These are phyloP conservation scores for Dendrophyllia cribrosa DNA, from an alignment of 64 coral and sea anemone genomes.

Conservation along the genomic window DNA sequence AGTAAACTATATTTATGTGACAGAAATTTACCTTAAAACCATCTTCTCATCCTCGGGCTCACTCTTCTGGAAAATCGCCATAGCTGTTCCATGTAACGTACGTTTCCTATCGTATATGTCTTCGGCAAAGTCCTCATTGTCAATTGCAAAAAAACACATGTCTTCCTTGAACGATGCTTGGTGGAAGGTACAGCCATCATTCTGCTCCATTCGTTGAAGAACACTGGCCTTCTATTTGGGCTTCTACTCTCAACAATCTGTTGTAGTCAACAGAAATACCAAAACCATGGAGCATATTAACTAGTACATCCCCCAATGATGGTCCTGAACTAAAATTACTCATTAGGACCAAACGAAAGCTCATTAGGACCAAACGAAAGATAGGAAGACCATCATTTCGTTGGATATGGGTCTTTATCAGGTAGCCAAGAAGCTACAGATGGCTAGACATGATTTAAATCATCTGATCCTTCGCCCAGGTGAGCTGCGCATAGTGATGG, in stretches of 20 bases:
- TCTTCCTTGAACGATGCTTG: not conserved
- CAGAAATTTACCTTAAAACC: not conserved
- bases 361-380: too few relatives aligned
- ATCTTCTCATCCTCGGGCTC: not conserved
- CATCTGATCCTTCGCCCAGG: conserved; percentile 30
- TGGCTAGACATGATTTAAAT: not conserved
- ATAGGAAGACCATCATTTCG: conserved; percentile 30
- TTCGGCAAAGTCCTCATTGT: conserved; percentile 29
- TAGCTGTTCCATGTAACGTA: conserved; percentile 18
- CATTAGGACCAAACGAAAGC: too few relatives aligned
- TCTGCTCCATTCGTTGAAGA: too few relatives aligned
- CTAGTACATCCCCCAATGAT: too few relatives aligned
- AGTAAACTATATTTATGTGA: too few relatives aligned
- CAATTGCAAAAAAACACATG: conserved; percentile 24
- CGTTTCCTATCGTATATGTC: not conserved
- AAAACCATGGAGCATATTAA: too few relatives aligned
- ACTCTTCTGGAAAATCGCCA: conserved; percentile 10
- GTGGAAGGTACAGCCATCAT: conserved; percentile 3
- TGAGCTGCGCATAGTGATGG: conserved; percentile 60
- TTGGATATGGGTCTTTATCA: conserved; percentile 40
- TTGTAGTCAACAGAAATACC: too few relatives aligned
- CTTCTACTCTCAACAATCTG: too few relatives aligned
- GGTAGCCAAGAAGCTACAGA: conserved; percentile 41
- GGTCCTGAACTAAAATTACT: not conserved
- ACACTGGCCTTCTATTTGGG: too few relatives aligned